A percentile compares a stretch with the other conserved stretches of the same genome.
phyloP scores from a whole-genome alignment of 2,888 invertebrate genomes.

The Stenurella melanura region DNA sequence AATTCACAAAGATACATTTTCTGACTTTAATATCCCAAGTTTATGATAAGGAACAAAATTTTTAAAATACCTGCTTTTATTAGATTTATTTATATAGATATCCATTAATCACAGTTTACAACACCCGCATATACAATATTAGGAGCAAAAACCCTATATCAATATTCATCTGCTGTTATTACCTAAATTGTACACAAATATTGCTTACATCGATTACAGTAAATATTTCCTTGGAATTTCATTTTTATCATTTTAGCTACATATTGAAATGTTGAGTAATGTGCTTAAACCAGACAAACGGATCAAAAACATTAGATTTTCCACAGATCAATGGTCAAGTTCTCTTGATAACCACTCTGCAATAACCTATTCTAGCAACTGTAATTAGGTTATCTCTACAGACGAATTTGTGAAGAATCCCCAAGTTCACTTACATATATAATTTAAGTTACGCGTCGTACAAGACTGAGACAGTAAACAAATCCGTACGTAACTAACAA shows the following conservation, averaged over 20 bases:
- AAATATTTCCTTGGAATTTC: conserved; percentile 7
- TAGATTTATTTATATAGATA: too few species aligned
- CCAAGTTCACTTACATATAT: not conserved
- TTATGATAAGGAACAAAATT: too few species aligned
- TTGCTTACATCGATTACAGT: not conserved
- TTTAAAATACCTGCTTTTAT: too few species aligned
- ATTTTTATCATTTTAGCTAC: not conserved
- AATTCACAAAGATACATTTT: too few species aligned
- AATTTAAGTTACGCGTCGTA: not conserved
- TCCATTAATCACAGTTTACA: too few species aligned
- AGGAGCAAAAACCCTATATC: too few species aligned
- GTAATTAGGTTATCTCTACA: not conserved
- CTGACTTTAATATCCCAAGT: too few species aligned
- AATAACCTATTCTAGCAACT: not conserved
- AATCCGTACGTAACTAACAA: not conserved
- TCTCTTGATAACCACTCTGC: not conserved
- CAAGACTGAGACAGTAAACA: not conserved
- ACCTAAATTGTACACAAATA: not conserved
- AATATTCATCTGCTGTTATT: too few species aligned
- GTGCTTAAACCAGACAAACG: not conserved
- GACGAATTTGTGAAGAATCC: not conserved
- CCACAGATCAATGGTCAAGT: not conserved
- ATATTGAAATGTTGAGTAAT: not conserved
- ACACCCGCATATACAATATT: too few species aligned
- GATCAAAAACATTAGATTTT: not conserved